phyloP scores from a whole-genome alignment of 1,140 invertebrate species.

The Bactericera cockerelli region DNA sequence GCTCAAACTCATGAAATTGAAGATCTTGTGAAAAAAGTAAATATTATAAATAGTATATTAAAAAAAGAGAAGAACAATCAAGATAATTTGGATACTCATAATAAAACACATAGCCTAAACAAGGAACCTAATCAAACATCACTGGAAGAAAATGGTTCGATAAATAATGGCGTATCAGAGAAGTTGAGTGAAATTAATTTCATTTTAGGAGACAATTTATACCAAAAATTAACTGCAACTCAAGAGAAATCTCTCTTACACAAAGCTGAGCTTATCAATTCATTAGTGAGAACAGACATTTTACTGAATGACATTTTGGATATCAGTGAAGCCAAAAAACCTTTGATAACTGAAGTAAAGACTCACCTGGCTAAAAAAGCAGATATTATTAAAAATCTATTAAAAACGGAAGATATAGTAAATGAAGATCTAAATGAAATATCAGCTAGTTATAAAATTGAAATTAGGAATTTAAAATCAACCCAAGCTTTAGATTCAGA shows the following conservation, averaged over 20 bases:
- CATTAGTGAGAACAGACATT: background rate
- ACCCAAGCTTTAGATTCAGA: background rate
- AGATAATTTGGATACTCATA: no score
- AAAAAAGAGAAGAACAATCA: background rate
- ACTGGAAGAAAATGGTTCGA: no score
- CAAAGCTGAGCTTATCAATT: background rate
- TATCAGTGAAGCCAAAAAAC: background rate
- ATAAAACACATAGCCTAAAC: no score
- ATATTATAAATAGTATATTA: background rate
- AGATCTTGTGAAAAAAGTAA: background rate
- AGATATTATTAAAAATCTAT: background rate
- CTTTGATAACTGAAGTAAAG: background rate
- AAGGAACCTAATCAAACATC: no score
- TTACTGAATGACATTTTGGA: background rate
- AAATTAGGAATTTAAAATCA: background rate
- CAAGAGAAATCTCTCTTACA: background rate
- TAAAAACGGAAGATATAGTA: background rate
- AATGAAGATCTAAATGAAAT: no score
- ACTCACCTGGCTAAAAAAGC: background rate
- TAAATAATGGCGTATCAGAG: no score
- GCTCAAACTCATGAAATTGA: no score
- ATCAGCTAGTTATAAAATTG: no score
- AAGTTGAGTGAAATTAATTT: no score
- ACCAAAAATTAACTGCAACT: no score
- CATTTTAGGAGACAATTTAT: no score